phyloP scores from a whole-genome alignment of 2,888 invertebrate genomes.

The Thymelicus lineola region DNA sequence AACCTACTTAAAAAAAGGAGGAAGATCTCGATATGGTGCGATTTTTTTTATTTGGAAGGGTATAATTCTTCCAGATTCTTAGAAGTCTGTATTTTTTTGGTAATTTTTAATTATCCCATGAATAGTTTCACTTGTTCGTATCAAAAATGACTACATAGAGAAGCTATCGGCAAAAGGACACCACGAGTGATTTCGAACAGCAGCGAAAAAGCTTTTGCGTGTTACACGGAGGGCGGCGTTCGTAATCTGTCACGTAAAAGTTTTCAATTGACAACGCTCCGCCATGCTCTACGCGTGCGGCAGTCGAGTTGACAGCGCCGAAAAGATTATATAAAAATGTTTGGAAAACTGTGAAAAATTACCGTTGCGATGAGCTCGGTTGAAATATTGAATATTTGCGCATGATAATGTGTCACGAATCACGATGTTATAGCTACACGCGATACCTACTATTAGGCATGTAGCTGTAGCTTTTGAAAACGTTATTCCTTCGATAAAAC shows the following conservation, averaged over 20 bases:
- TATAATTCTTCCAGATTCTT: no score
- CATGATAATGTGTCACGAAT: no score
- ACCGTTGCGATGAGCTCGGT: not conserved
- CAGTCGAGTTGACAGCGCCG: not conserved
- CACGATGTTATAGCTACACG: no score
- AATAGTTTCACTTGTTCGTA: not conserved
- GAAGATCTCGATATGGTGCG: no score
- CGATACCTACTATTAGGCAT: no score
- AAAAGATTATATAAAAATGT: not conserved
- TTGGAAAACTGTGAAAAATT: not conserved
- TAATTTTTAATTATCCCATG: not conserved
- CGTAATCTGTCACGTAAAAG: not conserved
- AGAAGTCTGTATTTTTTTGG: no score
- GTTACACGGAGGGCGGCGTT: not conserved
- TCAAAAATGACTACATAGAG: not conserved
- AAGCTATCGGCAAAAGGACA: not conserved
- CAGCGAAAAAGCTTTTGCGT: constrained; percentile 8
- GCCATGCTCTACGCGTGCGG: not conserved
- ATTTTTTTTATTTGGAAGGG: no score
- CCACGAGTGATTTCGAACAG: not conserved
- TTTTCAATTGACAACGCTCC: not conserved
- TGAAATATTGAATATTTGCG: no score
- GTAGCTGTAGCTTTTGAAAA: no score
- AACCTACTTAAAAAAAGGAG: no score
- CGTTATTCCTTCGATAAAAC: no score